Evolutionary conservation across 2,888 invertebrate genomes (phyloP).

Genomic region (Sinotaia quadrata): DNA sequence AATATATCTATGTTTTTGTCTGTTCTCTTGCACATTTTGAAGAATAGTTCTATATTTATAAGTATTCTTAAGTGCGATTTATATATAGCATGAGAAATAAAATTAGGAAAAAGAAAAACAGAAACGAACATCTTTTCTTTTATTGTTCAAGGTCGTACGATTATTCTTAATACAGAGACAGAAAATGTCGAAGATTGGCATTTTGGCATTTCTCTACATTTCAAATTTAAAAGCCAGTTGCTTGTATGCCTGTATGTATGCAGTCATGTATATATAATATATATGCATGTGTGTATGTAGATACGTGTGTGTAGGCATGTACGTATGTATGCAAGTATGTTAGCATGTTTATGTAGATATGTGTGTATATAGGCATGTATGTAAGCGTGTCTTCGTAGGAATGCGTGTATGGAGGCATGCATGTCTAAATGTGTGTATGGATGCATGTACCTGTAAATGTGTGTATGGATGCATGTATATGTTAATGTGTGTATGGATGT

Average conservation of each 20-base stretch:
- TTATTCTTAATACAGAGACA: no score
- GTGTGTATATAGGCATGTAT: background rate
- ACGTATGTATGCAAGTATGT: background rate
- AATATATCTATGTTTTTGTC: no score
- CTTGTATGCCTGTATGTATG: background rate
- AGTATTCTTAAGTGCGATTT: no score
- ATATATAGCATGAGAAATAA: no score
- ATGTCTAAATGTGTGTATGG: background rate
- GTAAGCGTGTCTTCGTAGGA: background rate
- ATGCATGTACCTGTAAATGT: background rate
- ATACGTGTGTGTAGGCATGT: background rate
- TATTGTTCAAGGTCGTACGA: background rate
- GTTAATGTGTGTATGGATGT: no score
- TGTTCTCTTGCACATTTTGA: no score
- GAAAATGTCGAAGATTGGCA: no score
- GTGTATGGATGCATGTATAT: constrained; percentile 9
- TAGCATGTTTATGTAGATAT: background rate
- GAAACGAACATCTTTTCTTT: background rate
- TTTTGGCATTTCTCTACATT: no score
- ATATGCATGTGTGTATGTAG: background rate
- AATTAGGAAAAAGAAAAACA: background rate
- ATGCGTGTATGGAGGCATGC: background rate
- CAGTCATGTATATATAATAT: background rate
- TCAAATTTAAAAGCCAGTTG: no score
- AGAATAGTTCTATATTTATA: no score